phyloP scores from a whole-genome alignment of 2,113 vertebrate species.

The Dipodomys stephensi region DNA sequence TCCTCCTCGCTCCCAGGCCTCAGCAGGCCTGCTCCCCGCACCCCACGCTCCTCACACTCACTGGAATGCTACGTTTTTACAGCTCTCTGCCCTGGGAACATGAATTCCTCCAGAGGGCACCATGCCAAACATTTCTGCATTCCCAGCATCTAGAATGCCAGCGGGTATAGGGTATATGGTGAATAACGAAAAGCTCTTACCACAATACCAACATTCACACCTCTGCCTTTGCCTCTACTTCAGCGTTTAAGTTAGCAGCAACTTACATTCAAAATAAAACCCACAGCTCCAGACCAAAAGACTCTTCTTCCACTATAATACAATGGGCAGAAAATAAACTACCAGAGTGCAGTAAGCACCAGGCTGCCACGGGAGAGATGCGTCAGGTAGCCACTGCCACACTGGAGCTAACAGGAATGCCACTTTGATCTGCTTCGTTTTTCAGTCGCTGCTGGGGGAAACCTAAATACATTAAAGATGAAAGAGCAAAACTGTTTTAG shows the following conservation, averaged over 20 bases:
- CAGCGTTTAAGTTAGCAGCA: background rate
- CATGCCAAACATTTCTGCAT: background rate
- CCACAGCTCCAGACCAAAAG: background rate
- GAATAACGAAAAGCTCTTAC: background rate
- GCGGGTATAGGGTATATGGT: background rate
- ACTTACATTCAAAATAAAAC: too few relatives aligned
- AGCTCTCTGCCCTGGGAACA: background rate
- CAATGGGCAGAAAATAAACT: constrained; percentile 18
- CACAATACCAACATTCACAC: background rate
- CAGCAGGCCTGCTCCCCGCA: rapidly evolving
- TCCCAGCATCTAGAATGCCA: background rate
- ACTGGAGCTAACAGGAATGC: background rate
- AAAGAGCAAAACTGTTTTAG: constrained; percentile 45
- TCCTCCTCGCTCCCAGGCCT: background rate
- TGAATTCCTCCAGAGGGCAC: background rate
- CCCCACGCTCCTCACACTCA: background rate
- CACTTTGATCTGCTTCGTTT: constrained; percentile 44
- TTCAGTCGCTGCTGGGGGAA: constrained; percentile 34
- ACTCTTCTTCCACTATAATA: background rate
- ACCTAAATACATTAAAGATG: background rate
- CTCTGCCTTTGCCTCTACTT: background rate
- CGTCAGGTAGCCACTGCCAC: background rate
- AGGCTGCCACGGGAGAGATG: background rate
- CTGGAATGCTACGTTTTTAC: background rate
- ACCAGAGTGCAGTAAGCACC: background rate